Percentiles rank a stretch among this genome's conserved stretches.
Evolutionary conservation across 2,888 invertebrate genomes (phyloP).

Genomic region (Empis stercorea): DNA sequence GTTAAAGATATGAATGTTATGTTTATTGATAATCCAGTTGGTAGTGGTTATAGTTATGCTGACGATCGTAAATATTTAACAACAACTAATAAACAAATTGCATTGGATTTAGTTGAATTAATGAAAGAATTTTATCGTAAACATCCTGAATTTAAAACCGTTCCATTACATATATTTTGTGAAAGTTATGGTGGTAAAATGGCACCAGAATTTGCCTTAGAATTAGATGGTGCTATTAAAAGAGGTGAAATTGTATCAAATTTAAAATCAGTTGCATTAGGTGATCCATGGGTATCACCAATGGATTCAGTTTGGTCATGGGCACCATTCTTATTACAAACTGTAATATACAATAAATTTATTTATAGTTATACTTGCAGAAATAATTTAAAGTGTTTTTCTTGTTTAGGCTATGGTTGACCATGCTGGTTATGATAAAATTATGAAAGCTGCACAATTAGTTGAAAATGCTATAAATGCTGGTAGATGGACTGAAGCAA

Average conservation of each 20-base stretch:
- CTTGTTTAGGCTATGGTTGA: conserved; percentile 55
- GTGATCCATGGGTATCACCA: conserved; percentile 84
- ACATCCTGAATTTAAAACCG: conserved; percentile 54
- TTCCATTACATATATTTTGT: conserved; percentile 72
- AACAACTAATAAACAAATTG: conserved; percentile 50
- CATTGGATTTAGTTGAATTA: conserved; percentile 59
- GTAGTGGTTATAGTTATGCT: conserved; percentile 74
- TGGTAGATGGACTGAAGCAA: conserved; percentile 47
- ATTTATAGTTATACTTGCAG: background rate
- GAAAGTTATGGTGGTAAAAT: conserved; percentile 93
- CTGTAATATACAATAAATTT: conserved; percentile 36
- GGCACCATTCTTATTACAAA: conserved; percentile 63
- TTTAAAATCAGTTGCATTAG: conserved; percentile 66
- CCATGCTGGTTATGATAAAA: conserved; percentile 44
- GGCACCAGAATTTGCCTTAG: conserved; percentile 68
- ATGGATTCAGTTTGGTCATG: conserved; percentile 72
- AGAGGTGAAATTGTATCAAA: conserved; percentile 50
- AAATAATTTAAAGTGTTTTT: too few relatives aligned
- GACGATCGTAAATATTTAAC: conserved; percentile 41
- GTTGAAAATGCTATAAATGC: conserved; percentile 45
- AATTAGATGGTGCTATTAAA: conserved; percentile 46
- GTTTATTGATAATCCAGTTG: conserved; percentile 85
- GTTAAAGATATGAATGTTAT: conserved; percentile 66
- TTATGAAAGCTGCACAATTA: conserved; percentile 43
- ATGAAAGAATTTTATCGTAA: conserved; percentile 54